Percentiles rank a stretch among this genome's conserved stretches.
These are phyloP conservation scores for Sorex maritimensis DNA, from an alignment of 2,797 vertebrate genomes.

Conservation along the genomic window DNA sequence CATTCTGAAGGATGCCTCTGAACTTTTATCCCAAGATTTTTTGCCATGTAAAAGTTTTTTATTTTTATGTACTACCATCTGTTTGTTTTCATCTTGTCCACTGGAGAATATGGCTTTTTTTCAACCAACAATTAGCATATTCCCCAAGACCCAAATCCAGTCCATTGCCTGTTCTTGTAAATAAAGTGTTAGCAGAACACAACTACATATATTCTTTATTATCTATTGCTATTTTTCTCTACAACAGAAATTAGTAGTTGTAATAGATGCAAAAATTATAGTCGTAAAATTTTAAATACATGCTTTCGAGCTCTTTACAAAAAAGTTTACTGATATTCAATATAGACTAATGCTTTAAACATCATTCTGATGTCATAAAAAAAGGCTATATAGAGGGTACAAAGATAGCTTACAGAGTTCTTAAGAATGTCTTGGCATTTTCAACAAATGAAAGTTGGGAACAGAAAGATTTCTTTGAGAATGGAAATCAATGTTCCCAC, in stretches of 20 bases:
- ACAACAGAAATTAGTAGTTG: background rate
- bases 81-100: too few species aligned
- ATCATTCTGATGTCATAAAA: background rate
- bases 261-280: background rate
- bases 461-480: background rate
- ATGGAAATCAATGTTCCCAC: constrained; percentile 31
- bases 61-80: too few species aligned
- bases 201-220: background rate
- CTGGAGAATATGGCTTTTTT: background rate
- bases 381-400: background rate
- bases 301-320: background rate
- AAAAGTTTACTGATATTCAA: background rate
- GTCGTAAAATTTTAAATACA: constrained; percentile 40
- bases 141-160: background rate
- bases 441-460: background rate
- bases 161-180: background rate
- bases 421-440: background rate
- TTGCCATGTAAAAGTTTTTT: too few species aligned
- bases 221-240: background rate
- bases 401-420: background rate
- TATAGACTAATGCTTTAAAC: background rate
- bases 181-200: background rate
- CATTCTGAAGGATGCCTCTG: too few species aligned
- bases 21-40: too few species aligned
- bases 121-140: background rate